Conservation (phyloP, 2,113 vertebrate genomes). For the Melanerpes formicivorus region DNA sequence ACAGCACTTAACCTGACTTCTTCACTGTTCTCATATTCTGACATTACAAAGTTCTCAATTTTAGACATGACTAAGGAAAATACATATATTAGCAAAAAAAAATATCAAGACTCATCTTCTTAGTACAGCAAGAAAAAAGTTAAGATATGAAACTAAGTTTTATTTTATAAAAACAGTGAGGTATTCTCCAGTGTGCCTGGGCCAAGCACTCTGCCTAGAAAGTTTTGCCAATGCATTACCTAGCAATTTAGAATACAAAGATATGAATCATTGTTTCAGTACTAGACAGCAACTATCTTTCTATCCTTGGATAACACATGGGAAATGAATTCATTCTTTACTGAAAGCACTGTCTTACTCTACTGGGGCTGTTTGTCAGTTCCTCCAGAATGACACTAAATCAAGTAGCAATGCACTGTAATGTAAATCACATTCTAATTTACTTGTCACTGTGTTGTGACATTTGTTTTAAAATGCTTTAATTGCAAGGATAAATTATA, state of each 20-base stretch:
- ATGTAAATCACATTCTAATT: constrained; percentile 84
- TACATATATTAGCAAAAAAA: too few species aligned
- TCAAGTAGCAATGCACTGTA: constrained; percentile 72
- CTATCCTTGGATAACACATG: constrained; percentile 29
- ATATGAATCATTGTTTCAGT: constrained; percentile 28
- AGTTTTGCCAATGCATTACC: not conserved
- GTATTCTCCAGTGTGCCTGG: not conserved
- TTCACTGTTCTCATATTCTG: not conserved
- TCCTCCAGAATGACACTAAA: constrained; percentile 75
- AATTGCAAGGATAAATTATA: constrained; percentile 85
- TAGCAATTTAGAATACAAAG: constrained; percentile 27
- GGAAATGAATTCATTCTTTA: constrained; percentile 55
- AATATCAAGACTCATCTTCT: not conserved
- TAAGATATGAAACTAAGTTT: not conserved
- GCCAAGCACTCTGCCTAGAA: not conserved
- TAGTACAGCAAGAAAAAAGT: not conserved
- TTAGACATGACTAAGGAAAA: not conserved
- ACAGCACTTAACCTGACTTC: not conserved
- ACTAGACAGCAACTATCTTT: constrained; percentile 20
- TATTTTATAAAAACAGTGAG: not conserved
- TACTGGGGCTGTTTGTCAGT: constrained; percentile 71
- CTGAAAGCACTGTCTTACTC: constrained; percentile 64
- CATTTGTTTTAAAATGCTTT: constrained; percentile 83
- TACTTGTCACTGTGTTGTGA: constrained; percentile 84
- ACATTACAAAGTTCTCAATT: not conserved